These are phyloP conservation scores for Hystrix brachyura DNA, from an alignment of 2,113 vertebrate genomes.

Conservation along the genomic window DNA sequence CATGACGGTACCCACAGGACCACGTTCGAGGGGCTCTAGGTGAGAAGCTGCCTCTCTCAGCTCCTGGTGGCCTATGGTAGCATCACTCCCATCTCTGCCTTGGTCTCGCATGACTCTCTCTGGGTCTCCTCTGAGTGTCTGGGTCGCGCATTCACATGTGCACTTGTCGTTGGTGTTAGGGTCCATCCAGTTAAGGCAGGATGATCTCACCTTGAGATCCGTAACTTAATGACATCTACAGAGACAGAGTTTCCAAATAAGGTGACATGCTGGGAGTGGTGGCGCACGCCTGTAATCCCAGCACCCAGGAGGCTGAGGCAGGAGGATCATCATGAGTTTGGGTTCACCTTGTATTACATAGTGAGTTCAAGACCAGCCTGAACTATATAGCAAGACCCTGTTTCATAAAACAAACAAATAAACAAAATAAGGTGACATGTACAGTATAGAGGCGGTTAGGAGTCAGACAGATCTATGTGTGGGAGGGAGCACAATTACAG, in stretches of 20 bases:
- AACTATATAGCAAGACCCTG: no score
- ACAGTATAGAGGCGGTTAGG: neutral
- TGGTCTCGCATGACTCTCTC: neutral
- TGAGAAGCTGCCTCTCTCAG: neutral
- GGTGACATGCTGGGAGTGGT: neutral
- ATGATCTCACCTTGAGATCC: neutral
- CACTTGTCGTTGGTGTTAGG: neutral
- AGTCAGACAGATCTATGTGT: neutral
- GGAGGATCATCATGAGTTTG: no score
- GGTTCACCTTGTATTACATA: no score
- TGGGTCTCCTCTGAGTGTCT: neutral
- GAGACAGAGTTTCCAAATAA: conserved; percentile 10
- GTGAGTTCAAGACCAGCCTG: no score
- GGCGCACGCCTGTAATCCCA: no score
- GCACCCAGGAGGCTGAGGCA: no score
- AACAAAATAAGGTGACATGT: conserved; percentile 1
- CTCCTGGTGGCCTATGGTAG: neutral
- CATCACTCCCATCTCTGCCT: neutral
- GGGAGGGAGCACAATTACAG: neutral
- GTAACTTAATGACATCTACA: neutral
- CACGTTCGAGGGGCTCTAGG: neutral
- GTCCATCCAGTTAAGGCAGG: neutral
- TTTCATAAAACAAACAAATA: no score
- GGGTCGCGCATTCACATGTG: neutral
- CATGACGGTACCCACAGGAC: neutral